Evolutionary conservation across 2,888 invertebrate species (phyloP).

Genomic region (Chrysotoxum bicinctum): DNA sequence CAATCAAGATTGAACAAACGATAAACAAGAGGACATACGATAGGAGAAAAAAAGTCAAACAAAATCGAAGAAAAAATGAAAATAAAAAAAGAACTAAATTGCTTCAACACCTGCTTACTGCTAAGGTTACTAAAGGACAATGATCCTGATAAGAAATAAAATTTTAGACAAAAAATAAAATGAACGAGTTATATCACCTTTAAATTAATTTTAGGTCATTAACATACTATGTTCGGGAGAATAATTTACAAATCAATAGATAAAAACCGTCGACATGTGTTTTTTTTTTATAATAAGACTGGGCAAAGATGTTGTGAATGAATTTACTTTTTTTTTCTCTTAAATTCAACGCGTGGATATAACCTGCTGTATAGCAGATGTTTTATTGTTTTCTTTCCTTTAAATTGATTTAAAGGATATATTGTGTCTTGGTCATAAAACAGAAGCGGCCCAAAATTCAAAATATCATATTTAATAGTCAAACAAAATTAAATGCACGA

Average conservation of each 20-base stretch:
- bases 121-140: slow-evolving; percentile 14
- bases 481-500: not conserved
- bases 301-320: slow-evolving; percentile 2
- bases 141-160: slow-evolving; percentile 4
- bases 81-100: not conserved
- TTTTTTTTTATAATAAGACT: not conserved
- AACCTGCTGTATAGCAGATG: not conserved
- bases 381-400: not conserved
- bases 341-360: not conserved
- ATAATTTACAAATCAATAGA: slow-evolving; percentile 11
- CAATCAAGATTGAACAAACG: slow-evolving; percentile 10
- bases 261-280: not conserved
- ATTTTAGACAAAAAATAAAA: not conserved
- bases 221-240: not conserved
- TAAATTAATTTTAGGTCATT: slow-evolving; percentile 13
- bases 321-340: not conserved
- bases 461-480: not conserved
- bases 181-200: slow-evolving; percentile 19
- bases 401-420: not conserved
- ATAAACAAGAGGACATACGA: not conserved
- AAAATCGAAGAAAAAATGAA: not conserved
- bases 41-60: not conserved
- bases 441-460: not conserved
- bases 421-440: not conserved
- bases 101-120: not conserved